phyloP scores from a whole-genome alignment of 2,113 vertebrate genomes.

The Oncorhynchus kisutch region DNA sequence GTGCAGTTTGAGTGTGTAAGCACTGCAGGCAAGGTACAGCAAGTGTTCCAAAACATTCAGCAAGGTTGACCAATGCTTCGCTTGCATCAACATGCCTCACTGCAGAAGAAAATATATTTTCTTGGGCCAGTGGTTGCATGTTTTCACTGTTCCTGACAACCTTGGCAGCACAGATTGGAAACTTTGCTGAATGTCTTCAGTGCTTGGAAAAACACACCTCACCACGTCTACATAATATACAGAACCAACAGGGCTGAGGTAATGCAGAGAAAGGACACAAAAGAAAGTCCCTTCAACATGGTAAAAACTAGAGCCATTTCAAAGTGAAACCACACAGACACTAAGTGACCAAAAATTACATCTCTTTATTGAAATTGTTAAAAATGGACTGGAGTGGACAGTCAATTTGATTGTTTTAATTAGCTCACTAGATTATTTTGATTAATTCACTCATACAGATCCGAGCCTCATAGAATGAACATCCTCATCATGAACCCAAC shows the following conservation, averaged over 20 bases:
- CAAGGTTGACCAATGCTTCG: neutral
- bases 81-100: neutral
- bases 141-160: neutral
- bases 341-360: neutral
- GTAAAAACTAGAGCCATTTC: neutral
- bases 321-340: neutral
- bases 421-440: neutral
- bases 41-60: neutral
- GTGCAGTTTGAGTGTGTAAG: neutral
- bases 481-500: neutral
- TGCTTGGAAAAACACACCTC: neutral
- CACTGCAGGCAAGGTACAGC: neutral
- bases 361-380: conserved; percentile 2
- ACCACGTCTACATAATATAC: neutral
- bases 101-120: neutral
- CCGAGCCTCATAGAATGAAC: neutral
- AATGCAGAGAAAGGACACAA: conserved; percentile 1
- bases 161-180: conserved; percentile 27
- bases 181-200: neutral
- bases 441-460: neutral
- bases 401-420: neutral
- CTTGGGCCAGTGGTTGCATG: neutral
- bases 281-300: neutral
- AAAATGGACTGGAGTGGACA: conserved; percentile 1
- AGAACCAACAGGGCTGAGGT: neutral